phyloP scores from a whole-genome alignment of 1,140 invertebrate genomes.

The Sitodiplosis mosellana region DNA sequence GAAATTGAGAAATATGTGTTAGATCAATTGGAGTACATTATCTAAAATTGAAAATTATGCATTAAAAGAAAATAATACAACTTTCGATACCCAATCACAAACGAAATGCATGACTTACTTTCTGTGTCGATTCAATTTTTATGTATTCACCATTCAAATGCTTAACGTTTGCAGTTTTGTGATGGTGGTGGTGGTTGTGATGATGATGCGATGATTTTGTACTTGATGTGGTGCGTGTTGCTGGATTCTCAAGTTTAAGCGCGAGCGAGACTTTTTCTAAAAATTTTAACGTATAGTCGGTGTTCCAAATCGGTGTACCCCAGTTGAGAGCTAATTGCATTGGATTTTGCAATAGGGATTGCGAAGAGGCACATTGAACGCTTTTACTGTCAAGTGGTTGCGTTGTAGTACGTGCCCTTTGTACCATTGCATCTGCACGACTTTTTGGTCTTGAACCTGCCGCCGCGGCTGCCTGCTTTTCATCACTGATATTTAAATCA shows the following conservation, averaged over 20 bases:
- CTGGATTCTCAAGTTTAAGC: not conserved
- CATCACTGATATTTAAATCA: conserved; percentile 1
- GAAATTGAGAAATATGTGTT: conserved; percentile 7
- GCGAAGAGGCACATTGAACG: conserved; percentile 17
- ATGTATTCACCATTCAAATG: conserved; percentile 16
- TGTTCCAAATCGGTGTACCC: conserved; percentile 37
- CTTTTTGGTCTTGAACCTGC: conserved; percentile 24
- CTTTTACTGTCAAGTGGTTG: not conserved
- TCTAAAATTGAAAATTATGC: too few species aligned
- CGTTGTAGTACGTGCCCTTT: conserved; percentile 33
- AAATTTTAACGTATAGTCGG: conserved; percentile 28
- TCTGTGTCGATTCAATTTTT: conserved; percentile 14
- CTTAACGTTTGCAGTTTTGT: not conserved
- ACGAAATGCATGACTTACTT: too few species aligned
- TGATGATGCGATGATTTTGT: not conserved
- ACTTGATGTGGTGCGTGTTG: not conserved
- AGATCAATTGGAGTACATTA: too few species aligned
- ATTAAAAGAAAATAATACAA: too few species aligned
- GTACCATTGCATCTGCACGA: conserved; percentile 49
- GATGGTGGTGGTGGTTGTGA: not conserved
- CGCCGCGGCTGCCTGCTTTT: conserved; percentile 1
- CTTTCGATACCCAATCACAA: too few species aligned
- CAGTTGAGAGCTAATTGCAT: conserved; percentile 32
- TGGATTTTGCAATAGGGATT: conserved; percentile 21
- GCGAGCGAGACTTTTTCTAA: conserved; percentile 17